These are phyloP conservation scores for Podarcis cretensis DNA, from an alignment of 2,113 vertebrate genomes.

Conservation along the genomic window DNA sequence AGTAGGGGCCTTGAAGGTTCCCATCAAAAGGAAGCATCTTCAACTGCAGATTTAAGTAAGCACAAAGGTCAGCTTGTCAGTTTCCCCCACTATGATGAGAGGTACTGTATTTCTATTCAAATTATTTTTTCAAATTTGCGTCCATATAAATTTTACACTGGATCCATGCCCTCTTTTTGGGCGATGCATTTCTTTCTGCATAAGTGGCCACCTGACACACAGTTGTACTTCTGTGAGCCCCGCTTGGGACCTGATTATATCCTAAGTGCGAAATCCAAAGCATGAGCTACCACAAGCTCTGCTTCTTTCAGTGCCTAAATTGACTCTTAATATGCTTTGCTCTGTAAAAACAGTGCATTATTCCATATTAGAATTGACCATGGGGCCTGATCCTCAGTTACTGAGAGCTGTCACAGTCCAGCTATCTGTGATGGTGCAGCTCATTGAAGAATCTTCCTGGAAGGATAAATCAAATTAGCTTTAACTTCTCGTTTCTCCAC, in stretches of 20 bases:
- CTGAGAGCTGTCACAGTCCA: not conserved
- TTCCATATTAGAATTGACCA: not conserved
- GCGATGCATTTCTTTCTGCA: too few relatives aligned
- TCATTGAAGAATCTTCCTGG: not conserved
- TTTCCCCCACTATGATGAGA: too few relatives aligned
- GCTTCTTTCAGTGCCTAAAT: not conserved
- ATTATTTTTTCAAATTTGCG: too few relatives aligned
- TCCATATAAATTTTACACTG: too few relatives aligned
- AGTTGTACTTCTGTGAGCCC: not conserved
- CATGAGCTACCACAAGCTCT: not conserved
- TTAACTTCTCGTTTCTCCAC: not conserved
- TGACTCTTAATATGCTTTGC: constrained; percentile 1
- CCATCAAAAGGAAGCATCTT: too few relatives aligned
- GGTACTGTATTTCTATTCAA: too few relatives aligned
- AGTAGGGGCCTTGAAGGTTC: too few relatives aligned
- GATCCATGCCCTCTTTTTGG: too few relatives aligned
- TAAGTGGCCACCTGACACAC: not conserved
- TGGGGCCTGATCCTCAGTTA: not conserved
- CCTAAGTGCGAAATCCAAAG: not conserved
- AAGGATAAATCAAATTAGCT: constrained; percentile 5
- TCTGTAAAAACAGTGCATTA: not conserved
- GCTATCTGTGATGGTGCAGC: not conserved
- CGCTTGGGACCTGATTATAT: not conserved
- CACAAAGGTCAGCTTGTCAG: too few relatives aligned
- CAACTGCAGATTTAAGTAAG: too few relatives aligned